Evolutionary conservation across 1,140 invertebrate species (phyloP).

Genomic region (Euschistus heros): DNA sequence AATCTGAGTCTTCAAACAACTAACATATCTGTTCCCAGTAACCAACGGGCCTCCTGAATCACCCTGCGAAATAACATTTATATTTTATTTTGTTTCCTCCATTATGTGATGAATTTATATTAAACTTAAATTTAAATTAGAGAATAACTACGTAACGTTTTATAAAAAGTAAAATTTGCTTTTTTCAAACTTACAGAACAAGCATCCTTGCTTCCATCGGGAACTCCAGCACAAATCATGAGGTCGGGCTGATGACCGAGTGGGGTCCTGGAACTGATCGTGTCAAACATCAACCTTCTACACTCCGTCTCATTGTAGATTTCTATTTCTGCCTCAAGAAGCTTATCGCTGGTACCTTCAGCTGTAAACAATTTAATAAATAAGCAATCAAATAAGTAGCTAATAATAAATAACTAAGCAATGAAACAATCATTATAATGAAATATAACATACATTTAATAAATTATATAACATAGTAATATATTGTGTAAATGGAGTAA

Average conservation of each 20-base stretch:
- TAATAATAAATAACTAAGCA: too few relatives aligned
- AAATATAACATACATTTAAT: too few relatives aligned
- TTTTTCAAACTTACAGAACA: neutral
- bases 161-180: too few relatives aligned
- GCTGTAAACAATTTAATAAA: neutral
- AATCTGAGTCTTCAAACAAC: conserved; percentile 42
- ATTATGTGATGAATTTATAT: too few relatives aligned
- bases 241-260: conserved; percentile 31
- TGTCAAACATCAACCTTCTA: neutral
- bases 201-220: conserved; percentile 58
- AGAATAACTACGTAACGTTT: too few relatives aligned
- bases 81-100: too few relatives aligned
- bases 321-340: conserved; percentile 17
- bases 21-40: conserved; percentile 24
- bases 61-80: conserved; percentile 32
- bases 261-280: neutral
- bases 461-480: too few relatives aligned
- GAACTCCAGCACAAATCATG: conserved; percentile 59
- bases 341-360: conserved; percentile 11
- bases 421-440: too few relatives aligned
- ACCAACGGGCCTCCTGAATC: conserved; percentile 43
- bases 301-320: conserved; percentile 13
- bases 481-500: too few relatives aligned
- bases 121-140: too few relatives aligned
- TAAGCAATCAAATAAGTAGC: too few relatives aligned